phyloP scores from a whole-genome alignment of 2,113 vertebrate species.

The Pomatostomus ruficeps region DNA sequence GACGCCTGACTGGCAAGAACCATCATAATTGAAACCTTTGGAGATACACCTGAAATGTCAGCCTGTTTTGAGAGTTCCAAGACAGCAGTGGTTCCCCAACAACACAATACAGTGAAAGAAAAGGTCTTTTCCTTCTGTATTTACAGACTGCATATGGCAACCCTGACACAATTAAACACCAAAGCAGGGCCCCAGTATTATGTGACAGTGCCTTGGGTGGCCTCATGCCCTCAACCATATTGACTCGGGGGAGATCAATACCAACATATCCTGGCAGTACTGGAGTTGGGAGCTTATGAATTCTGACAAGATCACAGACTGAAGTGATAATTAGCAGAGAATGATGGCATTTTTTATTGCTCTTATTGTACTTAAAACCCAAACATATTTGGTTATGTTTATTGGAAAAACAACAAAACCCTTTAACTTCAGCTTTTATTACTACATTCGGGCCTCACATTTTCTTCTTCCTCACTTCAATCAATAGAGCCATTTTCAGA shows the following conservation, averaged over 20 bases:
- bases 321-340: background rate
- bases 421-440: background rate
- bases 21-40: background rate
- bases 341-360: background rate
- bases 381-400: background rate
- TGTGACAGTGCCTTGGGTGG: background rate
- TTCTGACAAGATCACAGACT: background rate
- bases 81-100: background rate
- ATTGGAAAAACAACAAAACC: background rate
- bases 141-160: background rate
- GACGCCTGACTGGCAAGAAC: background rate
- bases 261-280: background rate
- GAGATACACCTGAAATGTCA: background rate
- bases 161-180: background rate
- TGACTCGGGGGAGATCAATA: background rate
- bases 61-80: background rate
- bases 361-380: background rate
- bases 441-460: background rate
- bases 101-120: background rate
- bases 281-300: background rate
- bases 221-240: background rate
- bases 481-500: background rate
- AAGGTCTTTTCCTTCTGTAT: background rate
- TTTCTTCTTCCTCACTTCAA: background rate
- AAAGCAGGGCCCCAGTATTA: background rate